Evolutionary conservation across 2,888 invertebrate genomes (phyloP).

Genomic region (Steinernema carpocapsae): DNA sequence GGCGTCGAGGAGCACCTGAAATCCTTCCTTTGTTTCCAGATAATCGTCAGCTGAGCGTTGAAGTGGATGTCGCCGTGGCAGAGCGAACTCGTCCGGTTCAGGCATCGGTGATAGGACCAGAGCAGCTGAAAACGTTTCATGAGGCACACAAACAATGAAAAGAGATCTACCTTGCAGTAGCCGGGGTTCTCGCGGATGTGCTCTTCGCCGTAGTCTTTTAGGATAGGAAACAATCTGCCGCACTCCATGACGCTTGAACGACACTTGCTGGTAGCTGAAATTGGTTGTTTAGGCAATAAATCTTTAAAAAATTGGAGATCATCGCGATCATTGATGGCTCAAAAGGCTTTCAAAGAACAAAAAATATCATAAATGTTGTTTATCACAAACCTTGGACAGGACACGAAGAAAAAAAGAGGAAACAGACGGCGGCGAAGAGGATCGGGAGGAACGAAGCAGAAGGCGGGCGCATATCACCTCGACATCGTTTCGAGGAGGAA

Average conservation of each 20-base stretch:
- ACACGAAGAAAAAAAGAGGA: background rate
- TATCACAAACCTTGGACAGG: background rate
- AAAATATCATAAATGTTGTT: too few species aligned
- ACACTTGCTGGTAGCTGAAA: background rate
- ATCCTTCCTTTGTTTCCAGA: slow-evolving; percentile 30
- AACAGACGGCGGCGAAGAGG: background rate
- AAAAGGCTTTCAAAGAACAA: too few species aligned
- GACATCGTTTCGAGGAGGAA: slow-evolving; percentile 17
- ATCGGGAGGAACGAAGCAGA: slow-evolving; percentile 5
- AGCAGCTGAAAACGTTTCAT: background rate
- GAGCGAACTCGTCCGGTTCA: slow-evolving; percentile 21
- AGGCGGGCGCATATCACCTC: slow-evolving; percentile 30
- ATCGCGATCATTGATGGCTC: too few species aligned
- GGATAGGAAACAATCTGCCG: slow-evolving; percentile 14
- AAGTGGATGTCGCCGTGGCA: slow-evolving; percentile 28
- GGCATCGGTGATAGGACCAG: background rate
- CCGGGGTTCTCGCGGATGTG: slow-evolving; percentile 20
- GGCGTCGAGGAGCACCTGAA: slow-evolving; percentile 3
- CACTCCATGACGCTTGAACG: background rate
- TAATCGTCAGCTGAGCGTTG: slow-evolving; percentile 18
- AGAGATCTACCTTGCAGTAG: slow-evolving; percentile 3
- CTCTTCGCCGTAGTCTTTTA: slow-evolving; percentile 12
- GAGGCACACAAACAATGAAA: background rate
- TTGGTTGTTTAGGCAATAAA: background rate
- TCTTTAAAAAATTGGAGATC: too few species aligned